These are phyloP conservation scores for Epinotia nisella DNA, from an alignment of 2,888 invertebrate species.

Conservation along the genomic window DNA sequence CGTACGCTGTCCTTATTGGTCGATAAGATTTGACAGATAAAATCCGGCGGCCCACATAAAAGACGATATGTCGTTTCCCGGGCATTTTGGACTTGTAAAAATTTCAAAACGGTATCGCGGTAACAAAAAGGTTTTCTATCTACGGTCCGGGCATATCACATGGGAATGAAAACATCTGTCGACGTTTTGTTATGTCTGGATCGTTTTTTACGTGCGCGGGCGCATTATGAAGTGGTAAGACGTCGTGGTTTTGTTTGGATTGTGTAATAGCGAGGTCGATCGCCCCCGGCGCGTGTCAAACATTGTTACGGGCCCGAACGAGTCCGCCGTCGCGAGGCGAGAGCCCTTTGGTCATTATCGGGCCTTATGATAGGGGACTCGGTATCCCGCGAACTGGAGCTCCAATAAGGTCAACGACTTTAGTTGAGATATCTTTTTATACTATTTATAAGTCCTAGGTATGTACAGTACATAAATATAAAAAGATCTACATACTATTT, in stretches of 20 bases:
- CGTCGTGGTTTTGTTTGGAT: slow-evolving; percentile 64
- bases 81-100: slow-evolving; percentile 75
- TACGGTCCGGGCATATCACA: slow-evolving; percentile 65
- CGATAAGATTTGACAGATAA: slow-evolving; percentile 83
- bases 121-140: slow-evolving; percentile 70
- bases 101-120: slow-evolving; percentile 75
- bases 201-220: slow-evolving; percentile 62
- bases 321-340: slow-evolving; percentile 51
- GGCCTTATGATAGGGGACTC: slow-evolving; percentile 58
- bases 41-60: slow-evolving; percentile 76
- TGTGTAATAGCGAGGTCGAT: slow-evolving; percentile 70
- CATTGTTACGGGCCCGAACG: slow-evolving; percentile 61
- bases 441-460: not conserved
- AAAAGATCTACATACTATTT: not conserved
- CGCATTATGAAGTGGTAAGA: slow-evolving; percentile 66
- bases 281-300: slow-evolving; percentile 65
- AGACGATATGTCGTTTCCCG: slow-evolving; percentile 75
- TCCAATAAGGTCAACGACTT: slow-evolving; percentile 39
- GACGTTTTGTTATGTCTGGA: slow-evolving; percentile 69
- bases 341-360: slow-evolving; percentile 62
- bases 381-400: slow-evolving; percentile 34
- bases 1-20: slow-evolving; percentile 82
- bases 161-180: slow-evolving; percentile 81
- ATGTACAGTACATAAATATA: not conserved
- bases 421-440: slow-evolving; percentile 11